A percentile compares a stretch with the other conserved stretches of the same genome.
Conservation (phyloP, 2,797 vertebrate species). For the Parotocinclus haroldoi region DNA sequence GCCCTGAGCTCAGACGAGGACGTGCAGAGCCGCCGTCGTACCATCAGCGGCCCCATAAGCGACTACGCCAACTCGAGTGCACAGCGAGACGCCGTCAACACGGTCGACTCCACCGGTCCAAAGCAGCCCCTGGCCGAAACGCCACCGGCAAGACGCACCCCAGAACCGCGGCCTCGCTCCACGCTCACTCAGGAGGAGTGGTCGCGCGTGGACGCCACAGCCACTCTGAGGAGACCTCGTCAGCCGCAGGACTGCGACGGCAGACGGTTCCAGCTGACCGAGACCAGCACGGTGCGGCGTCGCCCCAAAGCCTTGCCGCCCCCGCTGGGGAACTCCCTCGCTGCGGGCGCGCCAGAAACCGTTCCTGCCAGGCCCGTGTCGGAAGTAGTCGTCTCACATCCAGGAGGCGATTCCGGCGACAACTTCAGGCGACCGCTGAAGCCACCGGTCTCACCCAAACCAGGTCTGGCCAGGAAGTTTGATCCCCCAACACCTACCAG, state of each 20-base stretch:
- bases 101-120: background rate
- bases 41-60: conserved; percentile 82
- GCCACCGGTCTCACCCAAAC: conserved; percentile 89
- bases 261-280: conserved; percentile 75
- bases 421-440: conserved; percentile 75
- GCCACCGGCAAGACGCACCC: conserved; percentile 52
- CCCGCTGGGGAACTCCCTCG: conserved; percentile 26
- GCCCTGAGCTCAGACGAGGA: conserved; percentile 84
- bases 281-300: conserved; percentile 83
- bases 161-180: conserved; percentile 69
- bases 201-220: conserved; percentile 73
- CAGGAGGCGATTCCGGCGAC: conserved; percentile 60
- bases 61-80: conserved; percentile 60
- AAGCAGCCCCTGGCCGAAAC: conserved; percentile 50
- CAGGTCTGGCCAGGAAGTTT: conserved; percentile 68
- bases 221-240: conserved; percentile 73
- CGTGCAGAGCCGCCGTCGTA: conserved; percentile 84
- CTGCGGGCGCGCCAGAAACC: conserved; percentile 40
- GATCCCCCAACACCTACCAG: conserved; percentile 80
- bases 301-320: conserved; percentile 64
- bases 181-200: conserved; percentile 64
- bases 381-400: conserved; percentile 60
- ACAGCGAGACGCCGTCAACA: conserved; percentile 1
- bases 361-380: conserved; percentile 66
- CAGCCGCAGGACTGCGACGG: conserved; percentile 67